Evolutionary conservation across 2,888 invertebrate genomes (phyloP).

Genomic region (Autographa gamma): DNA sequence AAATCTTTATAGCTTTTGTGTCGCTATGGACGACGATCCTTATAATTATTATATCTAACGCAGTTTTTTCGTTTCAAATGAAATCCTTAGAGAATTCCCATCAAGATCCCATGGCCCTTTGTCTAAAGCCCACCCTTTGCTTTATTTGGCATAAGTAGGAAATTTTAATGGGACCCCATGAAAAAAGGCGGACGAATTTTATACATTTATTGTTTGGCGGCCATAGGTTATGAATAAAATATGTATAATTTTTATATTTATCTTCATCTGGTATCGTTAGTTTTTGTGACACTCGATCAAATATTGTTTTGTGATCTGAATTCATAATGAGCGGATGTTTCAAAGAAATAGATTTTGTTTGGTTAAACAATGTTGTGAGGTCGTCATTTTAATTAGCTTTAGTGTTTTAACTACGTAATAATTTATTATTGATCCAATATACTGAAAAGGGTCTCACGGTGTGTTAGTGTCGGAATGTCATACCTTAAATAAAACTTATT

Average conservation of each 20-base stretch:
- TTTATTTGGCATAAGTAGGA: conserved; percentile 72
- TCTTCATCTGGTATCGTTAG: conserved; percentile 49
- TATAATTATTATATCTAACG: conserved; percentile 68
- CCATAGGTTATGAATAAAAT: conserved; percentile 62
- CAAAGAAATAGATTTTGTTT: conserved; percentile 20
- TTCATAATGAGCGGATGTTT: conserved; percentile 35
- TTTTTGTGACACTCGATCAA: conserved; percentile 49
- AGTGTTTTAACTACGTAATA: not conserved
- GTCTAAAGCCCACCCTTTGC: conserved; percentile 68
- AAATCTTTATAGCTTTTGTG: not conserved
- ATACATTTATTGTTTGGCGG: conserved; percentile 66
- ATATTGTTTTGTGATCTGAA: conserved; percentile 52
- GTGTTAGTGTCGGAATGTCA: too few species aligned
- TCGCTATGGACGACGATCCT: conserved; percentile 29
- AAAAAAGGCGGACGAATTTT: conserved; percentile 65
- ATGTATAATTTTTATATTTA: conserved; percentile 57
- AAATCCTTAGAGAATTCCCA: conserved; percentile 69
- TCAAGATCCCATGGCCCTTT: conserved; percentile 68
- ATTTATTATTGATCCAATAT: too few species aligned
- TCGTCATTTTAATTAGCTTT: not conserved
- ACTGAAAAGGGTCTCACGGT: too few species aligned
- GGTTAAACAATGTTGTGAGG: conserved; percentile 25
- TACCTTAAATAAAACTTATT: too few species aligned
- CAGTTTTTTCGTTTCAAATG: conserved; percentile 64
- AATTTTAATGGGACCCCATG: conserved; percentile 68